Evolutionary conservation across 2,888 invertebrate genomes (phyloP).

Genomic region (Tillus elongatus): DNA sequence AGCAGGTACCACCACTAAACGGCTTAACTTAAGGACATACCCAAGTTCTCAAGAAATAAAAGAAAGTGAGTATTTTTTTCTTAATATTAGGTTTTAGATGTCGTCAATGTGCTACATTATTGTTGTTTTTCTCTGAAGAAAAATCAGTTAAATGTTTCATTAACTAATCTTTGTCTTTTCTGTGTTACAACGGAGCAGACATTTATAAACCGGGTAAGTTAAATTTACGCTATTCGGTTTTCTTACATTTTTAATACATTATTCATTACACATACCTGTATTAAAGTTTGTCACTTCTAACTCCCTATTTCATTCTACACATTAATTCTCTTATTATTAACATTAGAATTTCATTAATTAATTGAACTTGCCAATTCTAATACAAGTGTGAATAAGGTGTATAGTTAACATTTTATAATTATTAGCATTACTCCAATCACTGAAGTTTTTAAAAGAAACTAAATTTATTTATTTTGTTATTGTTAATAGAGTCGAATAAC

Average conservation of each 20-base stretch:
- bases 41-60: constrained; percentile 69
- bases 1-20: constrained; percentile 34
- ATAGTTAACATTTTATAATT: too few relatives aligned
- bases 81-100: constrained; percentile 10
- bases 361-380: too few relatives aligned
- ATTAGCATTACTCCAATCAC: too few relatives aligned
- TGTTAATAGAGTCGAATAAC: too few relatives aligned
- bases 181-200: constrained; percentile 35
- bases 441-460: too few relatives aligned
- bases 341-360: too few relatives aligned
- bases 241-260: background rate
- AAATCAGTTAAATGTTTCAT: too few relatives aligned
- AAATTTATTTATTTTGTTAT: too few relatives aligned
- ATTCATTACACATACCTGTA: background rate
- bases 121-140: too few relatives aligned
- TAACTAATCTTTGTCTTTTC: constrained; percentile 21
- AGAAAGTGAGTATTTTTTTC: constrained; percentile 75
- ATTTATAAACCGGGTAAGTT: constrained; percentile 40
- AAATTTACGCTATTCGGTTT: constrained; percentile 8
- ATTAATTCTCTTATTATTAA: too few relatives aligned
- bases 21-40: constrained; percentile 63
- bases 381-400: too few relatives aligned
- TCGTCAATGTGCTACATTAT: constrained; percentile 5
- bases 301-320: too few relatives aligned
- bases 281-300: background rate